These are phyloP conservation scores for Neogobius melanostomus DNA, from an alignment of 2,113 vertebrate genomes.

Conservation along the genomic window DNA sequence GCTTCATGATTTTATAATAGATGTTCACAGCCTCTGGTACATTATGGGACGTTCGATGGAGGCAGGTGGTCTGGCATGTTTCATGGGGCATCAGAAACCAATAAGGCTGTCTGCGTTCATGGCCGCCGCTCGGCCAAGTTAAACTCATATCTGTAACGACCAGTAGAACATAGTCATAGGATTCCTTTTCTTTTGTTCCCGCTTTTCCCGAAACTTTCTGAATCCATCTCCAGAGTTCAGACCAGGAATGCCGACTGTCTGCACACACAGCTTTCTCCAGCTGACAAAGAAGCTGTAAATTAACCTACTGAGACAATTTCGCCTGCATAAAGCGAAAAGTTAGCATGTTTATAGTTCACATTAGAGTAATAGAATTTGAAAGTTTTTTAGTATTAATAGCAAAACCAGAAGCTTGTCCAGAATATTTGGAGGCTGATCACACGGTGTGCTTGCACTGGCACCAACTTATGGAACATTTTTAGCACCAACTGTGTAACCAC, in stretches of 20 bases:
- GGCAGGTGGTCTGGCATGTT: conserved; percentile 82
- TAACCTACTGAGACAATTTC: not conserved
- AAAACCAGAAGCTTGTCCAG: not conserved
- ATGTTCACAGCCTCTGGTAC: conserved; percentile 37
- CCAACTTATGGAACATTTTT: conserved; percentile 15
- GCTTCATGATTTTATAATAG: not conserved
- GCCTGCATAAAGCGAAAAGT: not conserved
- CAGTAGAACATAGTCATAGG: conserved; percentile 61
- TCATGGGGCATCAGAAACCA: conserved; percentile 82
- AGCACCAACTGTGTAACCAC: conserved; percentile 25
- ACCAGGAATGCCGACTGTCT: conserved; percentile 45
- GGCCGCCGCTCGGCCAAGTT: conserved; percentile 74
- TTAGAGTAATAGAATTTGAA: not conserved
- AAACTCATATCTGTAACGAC: conserved; percentile 74
- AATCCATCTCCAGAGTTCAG: conserved; percentile 42
- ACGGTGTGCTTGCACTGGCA: conserved; percentile 19
- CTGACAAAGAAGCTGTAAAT: conserved; percentile 7
- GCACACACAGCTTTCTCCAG: conserved; percentile 25
- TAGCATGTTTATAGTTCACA: not conserved
- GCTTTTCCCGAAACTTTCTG: conserved; percentile 13
- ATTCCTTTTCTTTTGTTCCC: conserved; percentile 60
- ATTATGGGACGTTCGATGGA: conserved; percentile 52
- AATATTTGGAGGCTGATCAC: conserved; percentile 14
- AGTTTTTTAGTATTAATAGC: not conserved
- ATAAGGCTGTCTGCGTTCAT: conserved; percentile 77